These are phyloP conservation scores for Serripes groenlandicus DNA, from an alignment of 2,888 invertebrate genomes.

Conservation along the genomic window DNA sequence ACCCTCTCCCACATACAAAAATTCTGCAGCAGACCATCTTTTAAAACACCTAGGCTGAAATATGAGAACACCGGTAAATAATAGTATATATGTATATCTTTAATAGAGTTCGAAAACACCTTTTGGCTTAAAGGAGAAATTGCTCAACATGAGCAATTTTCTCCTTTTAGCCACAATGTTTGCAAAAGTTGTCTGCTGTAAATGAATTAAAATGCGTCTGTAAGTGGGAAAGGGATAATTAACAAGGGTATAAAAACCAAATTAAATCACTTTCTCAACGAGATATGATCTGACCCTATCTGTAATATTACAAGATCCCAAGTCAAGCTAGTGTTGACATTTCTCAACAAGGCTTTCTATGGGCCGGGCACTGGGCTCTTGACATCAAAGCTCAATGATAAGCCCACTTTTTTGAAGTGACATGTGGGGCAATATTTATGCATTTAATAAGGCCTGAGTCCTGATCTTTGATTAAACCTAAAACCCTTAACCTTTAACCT, in stretches of 20 bases:
- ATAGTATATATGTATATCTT: neutral
- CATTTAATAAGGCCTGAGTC: conserved; percentile 50
- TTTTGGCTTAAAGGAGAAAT: neutral
- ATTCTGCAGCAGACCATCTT: too few species aligned
- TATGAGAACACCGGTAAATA: too few species aligned
- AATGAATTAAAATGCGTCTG: neutral
- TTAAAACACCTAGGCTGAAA: too few species aligned
- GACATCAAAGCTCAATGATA: conserved; percentile 54
- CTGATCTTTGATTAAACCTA: neutral
- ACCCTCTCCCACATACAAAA: too few species aligned
- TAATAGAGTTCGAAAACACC: neutral
- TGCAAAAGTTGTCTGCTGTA: neutral
- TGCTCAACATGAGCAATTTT: neutral
- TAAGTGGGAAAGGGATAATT: neutral
- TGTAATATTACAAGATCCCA: conserved; percentile 33
- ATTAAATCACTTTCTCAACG: neutral
- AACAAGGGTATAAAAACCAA: too few species aligned
- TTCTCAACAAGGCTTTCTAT: conserved; percentile 30
- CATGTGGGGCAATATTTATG: conserved; percentile 56
- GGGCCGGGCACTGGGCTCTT: conserved; percentile 37
- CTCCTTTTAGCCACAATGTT: neutral
- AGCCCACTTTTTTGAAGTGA: conserved; percentile 59
- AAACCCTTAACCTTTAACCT: too few species aligned
- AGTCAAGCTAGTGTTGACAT: conserved; percentile 45
- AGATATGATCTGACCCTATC: conserved; percentile 17